Base-by-base conservation (phyloP, 2,888 invertebrate genomes). In the Coelopa pilipes region DNA sequence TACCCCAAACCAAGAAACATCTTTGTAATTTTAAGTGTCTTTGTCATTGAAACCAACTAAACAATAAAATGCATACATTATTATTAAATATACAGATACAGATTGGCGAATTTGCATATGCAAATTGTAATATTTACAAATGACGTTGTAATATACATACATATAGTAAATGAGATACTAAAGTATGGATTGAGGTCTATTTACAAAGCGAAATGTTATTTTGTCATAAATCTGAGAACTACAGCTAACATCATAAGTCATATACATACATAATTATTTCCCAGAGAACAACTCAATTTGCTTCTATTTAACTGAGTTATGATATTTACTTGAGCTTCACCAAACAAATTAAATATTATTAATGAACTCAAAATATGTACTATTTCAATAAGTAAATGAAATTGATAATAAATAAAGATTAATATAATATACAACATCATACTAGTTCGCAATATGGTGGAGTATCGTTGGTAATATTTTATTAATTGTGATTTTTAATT, bases 101-200 rank as follows among this genome's bases (percentile, higher is more conserved):
- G 70, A 70, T 74, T 67, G 74, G 34, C 34, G 34, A n/a, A n/a
- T 71, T 72, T 74, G 74, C 70, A 71, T 72, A 67, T 74, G 71
- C 70, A 55, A 46, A 72, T 69, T 53, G 53, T 53, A 67, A 67
- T 53, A 67, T 67, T 67, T 67, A 55, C 55, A 67, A 67, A 67
- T 17, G 62, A 65, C 1, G 19, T 24, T 65, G 46, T 65, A 63
- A 63, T 63, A 49, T 15, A 17, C n/a, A 47, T n/a, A n/a, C 47
- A 17, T 68, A 49, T 69, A 47, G 57, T 69, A 57, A 50, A 55
- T 19, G 65, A 17, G 63, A 60, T 55, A 57, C 21, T 34, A 53
- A 63, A 68, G 45, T 17, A 50, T 13, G 50, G 17, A 50, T 47
- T 21, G 15, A 47, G 47, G 17, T 67, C 46, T 67, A 67, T 67